These are phyloP conservation scores for Taphrorychus bicolor DNA, from an alignment of 2,888 invertebrate species.

Conservation along the genomic window DNA sequence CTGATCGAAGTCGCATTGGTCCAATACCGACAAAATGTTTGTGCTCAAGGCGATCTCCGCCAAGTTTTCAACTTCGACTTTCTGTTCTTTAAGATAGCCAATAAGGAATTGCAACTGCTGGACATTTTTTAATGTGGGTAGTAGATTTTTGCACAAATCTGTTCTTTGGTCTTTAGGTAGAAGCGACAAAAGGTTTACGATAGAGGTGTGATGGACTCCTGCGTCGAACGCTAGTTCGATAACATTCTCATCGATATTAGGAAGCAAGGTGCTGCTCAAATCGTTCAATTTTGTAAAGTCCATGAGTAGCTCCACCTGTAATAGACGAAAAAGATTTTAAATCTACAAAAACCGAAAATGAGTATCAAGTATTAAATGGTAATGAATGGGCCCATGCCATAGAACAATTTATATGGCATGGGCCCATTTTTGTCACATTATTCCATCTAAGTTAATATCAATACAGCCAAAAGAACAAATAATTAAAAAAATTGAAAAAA, in stretches of 20 bases:
- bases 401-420: no score
- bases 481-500: not conserved
- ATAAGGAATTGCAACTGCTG: constrained; percentile 70
- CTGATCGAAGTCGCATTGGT: constrained; percentile 64
- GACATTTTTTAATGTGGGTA: constrained; percentile 69
- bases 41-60: constrained; percentile 71
- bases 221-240: constrained; percentile 66
- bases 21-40: constrained; percentile 71
- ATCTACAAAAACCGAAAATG: no score
- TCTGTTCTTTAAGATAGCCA: constrained; percentile 62
- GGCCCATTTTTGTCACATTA: no score
- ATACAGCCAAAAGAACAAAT: no score
- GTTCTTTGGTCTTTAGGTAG: constrained; percentile 67
- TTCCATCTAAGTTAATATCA: no score
- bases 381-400: no score
- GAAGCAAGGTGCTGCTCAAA: constrained; percentile 65
- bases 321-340: no score
- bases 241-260: constrained; percentile 62
- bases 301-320: constrained; percentile 70
- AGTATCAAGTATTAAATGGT: no score
- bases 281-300: constrained; percentile 74
- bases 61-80: constrained; percentile 64
- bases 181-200: constrained; percentile 66
- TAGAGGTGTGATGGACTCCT: constrained; percentile 59
- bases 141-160: constrained; percentile 69